Evolutionary conservation across 1,140 invertebrate species (phyloP).

Genomic region (Drosophila dunni): DNA sequence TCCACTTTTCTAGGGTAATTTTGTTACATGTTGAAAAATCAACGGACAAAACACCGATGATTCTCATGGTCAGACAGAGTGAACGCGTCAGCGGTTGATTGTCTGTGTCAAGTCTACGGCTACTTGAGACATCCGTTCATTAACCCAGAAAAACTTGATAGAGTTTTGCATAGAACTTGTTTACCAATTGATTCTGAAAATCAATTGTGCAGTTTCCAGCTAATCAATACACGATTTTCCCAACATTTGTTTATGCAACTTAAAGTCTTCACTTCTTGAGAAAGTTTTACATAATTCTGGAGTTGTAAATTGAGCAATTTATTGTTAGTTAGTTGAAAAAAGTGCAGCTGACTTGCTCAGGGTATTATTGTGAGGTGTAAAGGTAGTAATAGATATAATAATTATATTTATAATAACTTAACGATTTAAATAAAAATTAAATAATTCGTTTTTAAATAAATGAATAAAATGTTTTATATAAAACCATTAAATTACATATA

Average conservation of each 20-base stretch:
- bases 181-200: slow-evolving; percentile 51
- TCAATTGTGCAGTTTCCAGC: slow-evolving; percentile 26
- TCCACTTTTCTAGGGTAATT: background rate
- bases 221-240: background rate
- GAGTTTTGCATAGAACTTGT: slow-evolving; percentile 49
- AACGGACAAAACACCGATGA: background rate
- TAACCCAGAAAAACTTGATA: slow-evolving; percentile 57
- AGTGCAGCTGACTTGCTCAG: too few relatives aligned
- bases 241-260: background rate
- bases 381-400: too few relatives aligned
- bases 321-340: too few relatives aligned
- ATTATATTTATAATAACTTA: too few relatives aligned
- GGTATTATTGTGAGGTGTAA: too few relatives aligned
- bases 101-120: slow-evolving; percentile 44
- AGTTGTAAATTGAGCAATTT: too few relatives aligned
- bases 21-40: background rate
- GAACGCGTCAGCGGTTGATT: slow-evolving; percentile 27
- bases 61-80: slow-evolving; percentile 45
- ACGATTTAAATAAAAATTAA: too few relatives aligned
- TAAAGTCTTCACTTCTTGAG: too few relatives aligned
- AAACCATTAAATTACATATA: too few relatives aligned
- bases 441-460: too few relatives aligned
- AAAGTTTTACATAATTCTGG: too few relatives aligned
- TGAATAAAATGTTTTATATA: too few relatives aligned
- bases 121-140: slow-evolving; percentile 66